A percentile compares a stretch with the other conserved stretches of the same genome.
phyloP scores from a whole-genome alignment of 2,888 invertebrate species.

The Linyphia triangularis region DNA sequence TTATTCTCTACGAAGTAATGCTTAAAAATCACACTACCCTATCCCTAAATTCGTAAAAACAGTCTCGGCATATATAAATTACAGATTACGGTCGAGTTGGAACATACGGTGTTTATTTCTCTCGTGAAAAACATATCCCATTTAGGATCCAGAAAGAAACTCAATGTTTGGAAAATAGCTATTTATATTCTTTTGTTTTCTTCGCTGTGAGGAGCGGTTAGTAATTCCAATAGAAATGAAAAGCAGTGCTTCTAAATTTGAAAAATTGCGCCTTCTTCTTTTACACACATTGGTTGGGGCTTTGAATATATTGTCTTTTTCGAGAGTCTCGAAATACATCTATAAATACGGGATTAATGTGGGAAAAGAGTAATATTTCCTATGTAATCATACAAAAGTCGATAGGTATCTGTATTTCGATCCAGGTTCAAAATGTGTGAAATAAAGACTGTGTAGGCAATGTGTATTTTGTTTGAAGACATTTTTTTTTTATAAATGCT shows the following conservation, averaged over 20 bases:
- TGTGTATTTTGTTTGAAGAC: background rate
- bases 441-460: background rate
- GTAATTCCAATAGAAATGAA: background rate
- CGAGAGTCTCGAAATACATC: background rate
- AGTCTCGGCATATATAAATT: background rate
- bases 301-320: background rate
- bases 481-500: background rate
- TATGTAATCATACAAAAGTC: background rate
- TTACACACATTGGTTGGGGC: background rate
- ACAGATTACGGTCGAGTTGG: background rate
- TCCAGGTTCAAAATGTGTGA: background rate
- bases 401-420: background rate
- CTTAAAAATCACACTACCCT: background rate
- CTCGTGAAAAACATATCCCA: background rate
- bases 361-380: background rate
- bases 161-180: constrained; percentile 21
- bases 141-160: background rate
- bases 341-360: background rate
- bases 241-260: background rate
- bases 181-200: constrained; percentile 50
- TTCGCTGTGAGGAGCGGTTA: background rate
- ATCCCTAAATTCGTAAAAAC: background rate
- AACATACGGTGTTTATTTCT: background rate
- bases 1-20: background rate
- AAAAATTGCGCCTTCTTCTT: background rate